Base-by-base conservation (phyloP, 2,888 invertebrate species). In the Cephus spinipes region DNA sequence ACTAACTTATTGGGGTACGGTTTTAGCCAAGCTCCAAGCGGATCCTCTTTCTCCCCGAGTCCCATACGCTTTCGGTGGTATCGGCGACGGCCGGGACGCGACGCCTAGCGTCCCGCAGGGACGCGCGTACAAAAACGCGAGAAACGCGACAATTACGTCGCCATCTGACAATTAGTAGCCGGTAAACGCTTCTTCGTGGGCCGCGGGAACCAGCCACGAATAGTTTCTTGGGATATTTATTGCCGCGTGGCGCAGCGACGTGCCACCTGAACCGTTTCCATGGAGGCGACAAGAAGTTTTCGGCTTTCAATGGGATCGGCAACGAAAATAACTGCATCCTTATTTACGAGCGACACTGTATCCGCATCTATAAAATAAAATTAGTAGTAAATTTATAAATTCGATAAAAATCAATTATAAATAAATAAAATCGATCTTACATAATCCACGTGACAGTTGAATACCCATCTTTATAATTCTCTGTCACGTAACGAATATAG, bases 161-260 rank as follows among this genome's bases (percentile, higher is more conserved):
- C 86, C 87, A 88, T 90, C 88, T 89, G 89, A 90, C 90, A 90
- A 90, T 90, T 89, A 90, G 89, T 89, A 89, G 88, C 83, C 86
- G 85, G 88, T 89, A 88, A 90, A 90, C 86, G 89, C 81, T 86
- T 81, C 83, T 81, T 79, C 81, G 81, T 79, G 78, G 80, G 74
- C 80, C 69, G 68, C 80, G 84, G 79, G 77, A 80, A 79, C 80
- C 77, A 73, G 81, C 84, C 82, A 82, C 85, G 83, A 88, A 87
- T 88, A 87, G 84, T 86, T 87, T 86, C 87, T 84, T 80, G 79
- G 77, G 82, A 87, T 87, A 89, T 88, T 89, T 89, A 89, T 89
- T 85, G 83, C 86, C 69, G 34, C 73, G 75, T 74, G 76, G 75
- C 77, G 75, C 76, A 75, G 77, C 75, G 75, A 79, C 78, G 76